phyloP scores from a whole-genome alignment of 2,113 vertebrate genomes.

The Cinclus cinclus region DNA sequence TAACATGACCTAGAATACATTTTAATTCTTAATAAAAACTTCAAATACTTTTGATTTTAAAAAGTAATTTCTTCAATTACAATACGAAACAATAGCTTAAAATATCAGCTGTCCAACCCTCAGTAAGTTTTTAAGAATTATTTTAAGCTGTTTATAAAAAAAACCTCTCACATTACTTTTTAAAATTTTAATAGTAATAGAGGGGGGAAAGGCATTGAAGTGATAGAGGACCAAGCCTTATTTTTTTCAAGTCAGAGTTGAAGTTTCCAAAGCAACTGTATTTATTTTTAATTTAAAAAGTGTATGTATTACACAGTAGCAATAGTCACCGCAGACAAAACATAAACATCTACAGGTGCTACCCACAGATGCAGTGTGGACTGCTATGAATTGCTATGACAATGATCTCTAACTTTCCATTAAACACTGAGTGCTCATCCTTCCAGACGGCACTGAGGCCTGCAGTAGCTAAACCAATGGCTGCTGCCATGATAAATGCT shows the following conservation, averaged over 20 bases:
- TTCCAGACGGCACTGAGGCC: neutral
- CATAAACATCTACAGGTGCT: neutral
- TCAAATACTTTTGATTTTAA: neutral
- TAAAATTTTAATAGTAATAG: neutral
- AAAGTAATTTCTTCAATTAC: neutral
- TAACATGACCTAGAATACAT: neutral
- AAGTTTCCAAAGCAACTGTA: neutral
- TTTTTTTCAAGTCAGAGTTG: neutral
- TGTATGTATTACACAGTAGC: neutral
- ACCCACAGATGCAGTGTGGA: neutral
- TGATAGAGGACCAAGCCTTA: neutral
- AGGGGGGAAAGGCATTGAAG: rapidly evolving
- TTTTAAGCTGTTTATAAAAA: neutral
- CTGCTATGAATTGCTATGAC: neutral
- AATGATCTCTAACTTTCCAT: neutral
- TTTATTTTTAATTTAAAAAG: neutral
- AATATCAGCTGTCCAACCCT: neutral
- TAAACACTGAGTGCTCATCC: neutral
- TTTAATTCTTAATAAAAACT: neutral
- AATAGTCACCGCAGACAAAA: neutral
- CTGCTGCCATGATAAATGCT: neutral
- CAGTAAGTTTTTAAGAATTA: neutral
- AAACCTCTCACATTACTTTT: neutral
- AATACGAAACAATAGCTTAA: neutral
- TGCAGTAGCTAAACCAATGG: neutral